These are phyloP conservation scores for Zosterops lateralis DNA, from an alignment of 2,113 vertebrate genomes.

Conservation along the genomic window DNA sequence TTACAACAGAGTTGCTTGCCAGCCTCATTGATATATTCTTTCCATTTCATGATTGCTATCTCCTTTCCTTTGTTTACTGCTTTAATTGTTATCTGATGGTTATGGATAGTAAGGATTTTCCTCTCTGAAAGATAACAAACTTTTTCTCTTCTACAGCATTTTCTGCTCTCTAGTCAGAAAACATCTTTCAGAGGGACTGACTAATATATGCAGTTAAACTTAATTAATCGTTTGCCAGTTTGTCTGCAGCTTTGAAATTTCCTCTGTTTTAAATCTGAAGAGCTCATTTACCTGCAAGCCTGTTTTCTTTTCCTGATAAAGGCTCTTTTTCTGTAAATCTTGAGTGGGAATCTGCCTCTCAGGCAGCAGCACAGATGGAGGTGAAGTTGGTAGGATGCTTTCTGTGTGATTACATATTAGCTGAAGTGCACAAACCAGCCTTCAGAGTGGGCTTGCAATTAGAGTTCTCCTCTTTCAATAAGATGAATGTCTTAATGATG, in stretches of 20 bases:
- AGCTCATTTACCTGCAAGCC: not conserved
- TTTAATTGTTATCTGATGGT: constrained; percentile 13
- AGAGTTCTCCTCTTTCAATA: not conserved
- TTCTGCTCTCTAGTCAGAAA: not conserved
- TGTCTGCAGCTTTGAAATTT: not conserved
- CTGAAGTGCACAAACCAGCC: not conserved
- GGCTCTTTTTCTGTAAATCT: not conserved
- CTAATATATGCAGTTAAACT: not conserved
- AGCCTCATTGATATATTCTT: not conserved
- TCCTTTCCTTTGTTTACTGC: not conserved
- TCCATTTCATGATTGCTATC: not conserved
- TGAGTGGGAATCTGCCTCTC: not conserved
- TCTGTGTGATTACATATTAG: not conserved
- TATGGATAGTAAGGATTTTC: not conserved
- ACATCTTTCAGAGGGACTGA: not conserved
- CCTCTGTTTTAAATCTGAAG: not conserved
- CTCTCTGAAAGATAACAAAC: not conserved
- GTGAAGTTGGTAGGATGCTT: not conserved
- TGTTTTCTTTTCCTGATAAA: not conserved
- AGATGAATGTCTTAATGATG: not conserved
- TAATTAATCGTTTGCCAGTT: not conserved
- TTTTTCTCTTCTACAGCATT: not conserved
- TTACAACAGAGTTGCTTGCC: not conserved
- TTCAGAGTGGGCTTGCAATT: not conserved
- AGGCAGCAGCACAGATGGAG: not conserved